Evolutionary conservation across 2,113 vertebrate species (phyloP).

Genomic region (Aythya baeri): DNA sequence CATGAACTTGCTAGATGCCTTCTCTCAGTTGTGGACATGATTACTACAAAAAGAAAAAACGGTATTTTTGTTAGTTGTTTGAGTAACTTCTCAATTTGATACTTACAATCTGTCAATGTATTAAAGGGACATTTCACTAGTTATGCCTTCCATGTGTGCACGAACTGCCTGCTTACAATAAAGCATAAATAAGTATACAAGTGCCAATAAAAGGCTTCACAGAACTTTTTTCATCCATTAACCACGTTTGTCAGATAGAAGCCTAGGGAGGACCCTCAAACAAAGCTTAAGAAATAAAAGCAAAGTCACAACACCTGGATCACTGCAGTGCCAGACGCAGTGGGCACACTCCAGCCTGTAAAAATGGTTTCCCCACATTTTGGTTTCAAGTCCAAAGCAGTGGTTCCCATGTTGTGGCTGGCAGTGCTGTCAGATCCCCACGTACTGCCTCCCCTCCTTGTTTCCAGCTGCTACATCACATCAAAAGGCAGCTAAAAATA

Average conservation of each 20-base stretch:
- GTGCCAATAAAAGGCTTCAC: neutral
- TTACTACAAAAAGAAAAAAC: slow-evolving; percentile 26
- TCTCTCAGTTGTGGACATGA: slow-evolving; percentile 26
- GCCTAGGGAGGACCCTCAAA: neutral
- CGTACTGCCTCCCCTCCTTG: slow-evolving; percentile 30
- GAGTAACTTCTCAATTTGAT: neutral
- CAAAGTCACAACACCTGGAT: neutral
- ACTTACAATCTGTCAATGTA: neutral
- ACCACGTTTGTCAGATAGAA: neutral
- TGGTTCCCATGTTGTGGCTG: neutral
- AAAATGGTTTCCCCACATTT: neutral
- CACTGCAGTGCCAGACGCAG: neutral
- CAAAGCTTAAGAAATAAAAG: neutral
- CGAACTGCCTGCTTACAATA: neutral
- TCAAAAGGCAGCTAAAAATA: slow-evolving; percentile 78
- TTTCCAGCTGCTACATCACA: slow-evolving; percentile 73
- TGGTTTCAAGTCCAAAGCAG: neutral
- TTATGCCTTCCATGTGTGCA: neutral
- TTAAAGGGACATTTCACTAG: neutral
- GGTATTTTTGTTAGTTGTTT: neutral
- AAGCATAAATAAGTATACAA: neutral
- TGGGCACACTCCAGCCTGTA: neutral
- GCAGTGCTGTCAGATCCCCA: slow-evolving; percentile 47
- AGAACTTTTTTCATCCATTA: neutral
- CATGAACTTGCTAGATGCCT: slow-evolving; percentile 1